phyloP scores from a whole-genome alignment of 1,140 invertebrate species.

The Drosophila aff. region DNA sequence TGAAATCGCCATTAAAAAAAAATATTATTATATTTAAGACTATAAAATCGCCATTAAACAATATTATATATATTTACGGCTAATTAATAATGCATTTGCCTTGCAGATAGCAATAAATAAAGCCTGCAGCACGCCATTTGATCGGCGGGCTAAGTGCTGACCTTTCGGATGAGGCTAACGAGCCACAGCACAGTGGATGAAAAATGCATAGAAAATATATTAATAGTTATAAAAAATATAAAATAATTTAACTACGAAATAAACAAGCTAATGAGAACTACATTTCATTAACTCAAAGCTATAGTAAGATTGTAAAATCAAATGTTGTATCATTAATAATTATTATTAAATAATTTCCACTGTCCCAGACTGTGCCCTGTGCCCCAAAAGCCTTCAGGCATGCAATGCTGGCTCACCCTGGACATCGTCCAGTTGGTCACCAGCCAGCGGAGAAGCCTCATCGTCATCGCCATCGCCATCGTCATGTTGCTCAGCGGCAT shows the following conservation, averaged over 20 bases:
- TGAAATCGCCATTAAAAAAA: not conserved
- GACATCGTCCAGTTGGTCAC: slow-evolving; percentile 7
- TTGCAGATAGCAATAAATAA: slow-evolving; percentile 6
- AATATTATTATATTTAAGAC: slow-evolving; percentile 19
- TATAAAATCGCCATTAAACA: not conserved
- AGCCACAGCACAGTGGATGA: slow-evolving; percentile 1
- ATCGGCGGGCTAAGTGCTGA: slow-evolving; percentile 13
- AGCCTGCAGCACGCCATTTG: slow-evolving; percentile 23
- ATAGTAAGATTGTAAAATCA: fast-evolving
- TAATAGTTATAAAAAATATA: not conserved
- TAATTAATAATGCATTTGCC: slow-evolving; percentile 32
- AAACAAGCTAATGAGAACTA: too few relatives aligned
- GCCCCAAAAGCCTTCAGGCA: not conserved
- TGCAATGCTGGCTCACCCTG: not conserved
- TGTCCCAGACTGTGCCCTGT: not conserved
- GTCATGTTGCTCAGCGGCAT: slow-evolving; percentile 23
- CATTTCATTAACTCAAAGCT: not conserved
- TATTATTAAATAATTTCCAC: not conserved
- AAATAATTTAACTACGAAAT: too few relatives aligned
- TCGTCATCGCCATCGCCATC: not conserved
- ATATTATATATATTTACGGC: slow-evolving; percentile 27
- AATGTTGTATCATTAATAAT: too few relatives aligned
- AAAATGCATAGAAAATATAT: not conserved
- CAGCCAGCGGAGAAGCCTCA: not conserved
- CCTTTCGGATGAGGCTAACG: slow-evolving; percentile 14